Percentiles rank a stretch among this genome's conserved stretches.
phyloP scores from a whole-genome alignment of 2,113 vertebrate genomes.

The Psilopogon haemacephalus region DNA sequence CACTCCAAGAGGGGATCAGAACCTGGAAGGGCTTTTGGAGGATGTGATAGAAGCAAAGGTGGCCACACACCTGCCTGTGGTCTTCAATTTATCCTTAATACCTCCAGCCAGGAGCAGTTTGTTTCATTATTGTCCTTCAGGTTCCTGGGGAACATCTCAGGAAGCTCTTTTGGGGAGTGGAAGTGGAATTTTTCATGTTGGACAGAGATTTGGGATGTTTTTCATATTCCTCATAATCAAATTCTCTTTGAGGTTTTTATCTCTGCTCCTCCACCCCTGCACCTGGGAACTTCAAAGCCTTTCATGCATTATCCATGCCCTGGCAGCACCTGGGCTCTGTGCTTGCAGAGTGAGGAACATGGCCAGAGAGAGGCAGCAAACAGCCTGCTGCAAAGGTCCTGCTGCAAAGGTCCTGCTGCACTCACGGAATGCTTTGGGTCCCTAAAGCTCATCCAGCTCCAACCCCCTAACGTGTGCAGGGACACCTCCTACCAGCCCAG shows the following conservation, averaged over 20 bases:
- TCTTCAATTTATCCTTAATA: constrained; percentile 1
- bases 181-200: background rate
- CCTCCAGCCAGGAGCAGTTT: background rate
- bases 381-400: background rate
- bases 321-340: rapidly evolving
- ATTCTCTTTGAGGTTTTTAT: constrained; percentile 44
- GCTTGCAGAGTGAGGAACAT: background rate
- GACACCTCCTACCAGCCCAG: too few relatives aligned
- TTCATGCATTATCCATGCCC: constrained; percentile 47
- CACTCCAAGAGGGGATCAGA: background rate
- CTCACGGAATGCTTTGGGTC: too few relatives aligned
- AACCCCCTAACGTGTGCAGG: too few relatives aligned
- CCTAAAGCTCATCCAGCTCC: too few relatives aligned
- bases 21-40: background rate
- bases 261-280: background rate
- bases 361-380: background rate
- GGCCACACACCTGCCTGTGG: background rate
- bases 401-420: background rate
- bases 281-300: constrained; percentile 27
- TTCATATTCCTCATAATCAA: constrained; percentile 6
- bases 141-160: background rate
- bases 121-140: background rate
- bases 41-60: background rate
- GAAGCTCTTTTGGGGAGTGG: background rate
- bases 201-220: constrained; percentile 23